Evolutionary conservation across 1,140 invertebrate genomes (phyloP).

Genomic region (Polypedilum pembai): DNA sequence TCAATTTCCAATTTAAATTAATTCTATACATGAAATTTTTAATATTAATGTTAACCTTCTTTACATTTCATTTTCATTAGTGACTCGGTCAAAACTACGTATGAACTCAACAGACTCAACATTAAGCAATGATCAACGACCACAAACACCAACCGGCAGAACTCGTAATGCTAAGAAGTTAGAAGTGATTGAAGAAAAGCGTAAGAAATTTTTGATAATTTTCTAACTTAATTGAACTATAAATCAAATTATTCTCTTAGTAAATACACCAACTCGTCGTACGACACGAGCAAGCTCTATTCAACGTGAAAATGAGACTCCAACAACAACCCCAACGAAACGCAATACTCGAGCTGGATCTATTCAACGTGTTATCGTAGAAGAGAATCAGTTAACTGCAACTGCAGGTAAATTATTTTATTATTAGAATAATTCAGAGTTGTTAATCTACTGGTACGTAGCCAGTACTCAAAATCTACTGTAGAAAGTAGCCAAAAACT

Average conservation of each 20-base stretch:
- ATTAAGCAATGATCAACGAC: background rate
- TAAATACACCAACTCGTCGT: too few species aligned
- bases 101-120: background rate
- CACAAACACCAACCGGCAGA: background rate
- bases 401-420: background rate
- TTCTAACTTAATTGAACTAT: background rate
- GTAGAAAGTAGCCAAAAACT: too few species aligned
- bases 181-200: background rate
- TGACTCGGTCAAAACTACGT: background rate
- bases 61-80: background rate
- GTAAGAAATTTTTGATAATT: background rate
- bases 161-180: background rate
- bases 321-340: background rate
- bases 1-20: too few species aligned
- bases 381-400: too few species aligned
- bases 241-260: too few species aligned
- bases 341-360: too few species aligned
- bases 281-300: too few species aligned
- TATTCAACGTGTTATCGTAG: too few species aligned
- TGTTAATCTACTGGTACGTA: too few species aligned
- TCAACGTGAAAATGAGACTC: background rate
- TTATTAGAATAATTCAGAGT: background rate
- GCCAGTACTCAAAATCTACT: too few species aligned
- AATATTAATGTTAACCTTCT: background rate
- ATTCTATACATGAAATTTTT: too few species aligned